Conservation (phyloP, 2,113 vertebrate species). For the Marmota monax region DNA sequence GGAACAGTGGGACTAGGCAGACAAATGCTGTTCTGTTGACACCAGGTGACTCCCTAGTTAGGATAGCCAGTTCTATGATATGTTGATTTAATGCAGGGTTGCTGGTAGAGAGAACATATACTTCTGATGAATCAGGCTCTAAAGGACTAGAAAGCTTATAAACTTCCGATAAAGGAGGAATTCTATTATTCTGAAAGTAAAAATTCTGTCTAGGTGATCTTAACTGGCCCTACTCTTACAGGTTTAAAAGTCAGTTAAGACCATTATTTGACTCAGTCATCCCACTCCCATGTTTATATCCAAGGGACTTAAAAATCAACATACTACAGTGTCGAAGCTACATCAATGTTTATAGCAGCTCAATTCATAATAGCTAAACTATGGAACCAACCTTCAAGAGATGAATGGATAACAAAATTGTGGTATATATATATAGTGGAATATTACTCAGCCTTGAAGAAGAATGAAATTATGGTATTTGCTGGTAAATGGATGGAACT, state of each 20-base stretch:
- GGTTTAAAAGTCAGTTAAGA: constrained; percentile 15
- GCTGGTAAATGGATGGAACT: too few relatives aligned
- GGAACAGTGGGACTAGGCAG: background rate
- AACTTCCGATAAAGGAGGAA: background rate
- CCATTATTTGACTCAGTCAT: too few relatives aligned
- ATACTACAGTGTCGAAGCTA: too few relatives aligned
- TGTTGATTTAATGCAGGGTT: constrained; percentile 29
- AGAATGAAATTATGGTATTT: too few relatives aligned
- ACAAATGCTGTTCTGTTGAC: background rate
- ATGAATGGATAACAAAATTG: too few relatives aligned
- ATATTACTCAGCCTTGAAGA: too few relatives aligned
- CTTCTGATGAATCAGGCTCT: background rate
- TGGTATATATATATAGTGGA: too few relatives aligned
- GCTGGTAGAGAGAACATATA: background rate
- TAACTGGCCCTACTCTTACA: background rate
- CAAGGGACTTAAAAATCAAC: too few relatives aligned
- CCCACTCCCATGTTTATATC: too few relatives aligned
- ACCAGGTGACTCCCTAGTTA: background rate
- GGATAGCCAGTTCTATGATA: background rate
- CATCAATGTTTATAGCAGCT: too few relatives aligned
- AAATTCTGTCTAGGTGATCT: background rate
- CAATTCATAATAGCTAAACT: too few relatives aligned
- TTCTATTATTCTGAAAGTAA: background rate
- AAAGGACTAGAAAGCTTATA: background rate
- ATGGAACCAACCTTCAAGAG: too few relatives aligned